Evolutionary conservation across 2,113 vertebrate genomes (phyloP).

Genomic region (Carassius carassius): DNA sequence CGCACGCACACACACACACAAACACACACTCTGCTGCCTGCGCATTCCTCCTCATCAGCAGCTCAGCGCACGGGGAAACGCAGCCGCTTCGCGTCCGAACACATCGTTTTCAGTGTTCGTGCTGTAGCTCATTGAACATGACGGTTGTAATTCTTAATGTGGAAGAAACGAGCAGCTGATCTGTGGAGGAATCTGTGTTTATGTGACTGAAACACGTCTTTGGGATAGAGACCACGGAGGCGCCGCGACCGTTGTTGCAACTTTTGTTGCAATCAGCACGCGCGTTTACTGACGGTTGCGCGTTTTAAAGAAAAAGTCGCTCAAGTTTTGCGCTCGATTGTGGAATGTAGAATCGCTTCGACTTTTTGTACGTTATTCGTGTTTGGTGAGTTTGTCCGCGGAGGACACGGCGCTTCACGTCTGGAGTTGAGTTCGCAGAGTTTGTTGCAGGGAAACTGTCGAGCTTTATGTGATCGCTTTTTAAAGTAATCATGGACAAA

Average conservation of each 20-base stretch:
- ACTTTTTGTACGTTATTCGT: neutral
- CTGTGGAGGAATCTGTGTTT: neutral
- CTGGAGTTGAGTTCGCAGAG: conserved; percentile 12
- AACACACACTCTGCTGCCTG: conserved; percentile 7
- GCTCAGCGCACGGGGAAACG: conserved; percentile 68
- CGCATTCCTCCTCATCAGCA: conserved; percentile 76
- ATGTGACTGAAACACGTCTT: neutral
- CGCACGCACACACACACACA: neutral
- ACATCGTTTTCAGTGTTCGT: neutral
- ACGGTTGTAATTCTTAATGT: neutral
- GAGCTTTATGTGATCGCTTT: conserved; percentile 62
- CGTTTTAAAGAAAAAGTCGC: conserved; percentile 25
- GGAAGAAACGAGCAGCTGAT: neutral
- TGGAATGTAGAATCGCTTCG: neutral
- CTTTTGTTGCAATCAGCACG: conserved; percentile 39
- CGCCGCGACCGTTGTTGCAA: conserved; percentile 51
- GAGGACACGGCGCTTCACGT: neutral
- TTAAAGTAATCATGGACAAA: conserved; percentile 64
- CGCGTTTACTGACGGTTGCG: neutral
- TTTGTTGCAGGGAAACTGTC: conserved; percentile 9
- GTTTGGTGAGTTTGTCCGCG: neutral
- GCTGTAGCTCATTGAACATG: neutral
- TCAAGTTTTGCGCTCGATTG: neutral
- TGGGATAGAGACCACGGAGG: conserved; percentile 9
- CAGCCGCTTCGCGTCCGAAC: neutral